These are phyloP conservation scores for Ophonus ardosiacus DNA, from an alignment of 2,888 invertebrate genomes.

Conservation along the genomic window DNA sequence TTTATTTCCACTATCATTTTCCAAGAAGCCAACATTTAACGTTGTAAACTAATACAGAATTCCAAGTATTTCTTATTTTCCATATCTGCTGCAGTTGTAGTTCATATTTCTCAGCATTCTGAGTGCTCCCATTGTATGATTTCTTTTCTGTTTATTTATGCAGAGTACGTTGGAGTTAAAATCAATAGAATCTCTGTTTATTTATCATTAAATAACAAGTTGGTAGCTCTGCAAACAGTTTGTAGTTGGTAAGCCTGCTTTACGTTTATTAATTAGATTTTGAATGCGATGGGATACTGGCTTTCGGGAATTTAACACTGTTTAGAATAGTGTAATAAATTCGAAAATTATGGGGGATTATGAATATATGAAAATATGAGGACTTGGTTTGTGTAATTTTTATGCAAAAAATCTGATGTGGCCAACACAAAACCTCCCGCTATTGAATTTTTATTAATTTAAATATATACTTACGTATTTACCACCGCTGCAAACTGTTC, in stretches of 20 bases:
- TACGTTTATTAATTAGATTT: slow-evolving; percentile 8
- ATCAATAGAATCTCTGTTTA: slow-evolving; percentile 4
- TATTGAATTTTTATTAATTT: too few species aligned
- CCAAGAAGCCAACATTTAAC: too few species aligned
- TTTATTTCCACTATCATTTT: too few species aligned
- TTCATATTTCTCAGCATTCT: neutral
- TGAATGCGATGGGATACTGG: neutral
- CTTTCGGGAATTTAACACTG: neutral
- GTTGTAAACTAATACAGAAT: neutral
- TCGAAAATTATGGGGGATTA: neutral
- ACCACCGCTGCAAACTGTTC: too few species aligned
- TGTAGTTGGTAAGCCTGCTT: neutral
- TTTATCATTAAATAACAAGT: slow-evolving; percentile 14
- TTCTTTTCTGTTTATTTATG: neutral
- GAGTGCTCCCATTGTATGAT: neutral
- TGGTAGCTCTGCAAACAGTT: neutral
- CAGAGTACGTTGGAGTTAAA: neutral
- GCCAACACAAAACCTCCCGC: too few species aligned
- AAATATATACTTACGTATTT: too few species aligned
- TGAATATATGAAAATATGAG: neutral
- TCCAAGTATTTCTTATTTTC: neutral
- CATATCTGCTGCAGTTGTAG: neutral
- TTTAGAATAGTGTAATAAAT: neutral
- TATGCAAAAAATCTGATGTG: too few species aligned
- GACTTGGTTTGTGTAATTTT: too few species aligned